Base-by-base conservation (phyloP, 2,113 vertebrate genomes). In the Larimichthys polyactis region DNA sequence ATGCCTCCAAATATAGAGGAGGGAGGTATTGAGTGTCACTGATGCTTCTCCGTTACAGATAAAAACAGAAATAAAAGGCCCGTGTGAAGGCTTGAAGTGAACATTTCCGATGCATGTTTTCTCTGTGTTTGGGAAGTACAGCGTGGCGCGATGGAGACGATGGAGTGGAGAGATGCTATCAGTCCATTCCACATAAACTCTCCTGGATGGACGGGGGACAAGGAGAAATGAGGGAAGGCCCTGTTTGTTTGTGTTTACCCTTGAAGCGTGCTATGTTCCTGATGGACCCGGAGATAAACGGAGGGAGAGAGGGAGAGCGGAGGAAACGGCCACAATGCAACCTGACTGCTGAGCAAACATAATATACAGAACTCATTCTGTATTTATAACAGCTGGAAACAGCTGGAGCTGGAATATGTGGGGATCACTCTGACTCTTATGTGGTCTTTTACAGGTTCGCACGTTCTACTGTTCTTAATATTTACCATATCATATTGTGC, bases 191-290 rank as follows among this genome's bases (percentile, higher is more conserved):
- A 92, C 88, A 91, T 93, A 92, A 93, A 94, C 92, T 91, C 74
- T 81, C 71, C 71, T 85, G 86, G 84, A 83, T 75, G 79, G 75
- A 82, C 11, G 60, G 44, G 24, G 24, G 78, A 75, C 80, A 78
- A 62, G 60, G 54, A 48, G 78, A n/a, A 36, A 48, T 22, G 67
- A 72, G 67, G 79, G 71, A 57, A 79, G 55, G 78, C 59, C 32
- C 72, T 90, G 86, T 93, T 94, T 93, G 89, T 92, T 92, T 92
- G 91, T 91, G 87, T 93, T 93, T 93, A 90, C 84, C 86, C 91
- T 93, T 43, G 67, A 71, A 90, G 89, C 83, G 83, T 91, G 90
- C 73, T 88, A 79, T 89, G 91, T 89, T 89, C 92, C 87, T 68
- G 90, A 94, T 94, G 88, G 82, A 75, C 2, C 52, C 22, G 2